Conservation (phyloP, 92 coral and sea anemone species). For the Parazoanthus swiftii region DNA sequence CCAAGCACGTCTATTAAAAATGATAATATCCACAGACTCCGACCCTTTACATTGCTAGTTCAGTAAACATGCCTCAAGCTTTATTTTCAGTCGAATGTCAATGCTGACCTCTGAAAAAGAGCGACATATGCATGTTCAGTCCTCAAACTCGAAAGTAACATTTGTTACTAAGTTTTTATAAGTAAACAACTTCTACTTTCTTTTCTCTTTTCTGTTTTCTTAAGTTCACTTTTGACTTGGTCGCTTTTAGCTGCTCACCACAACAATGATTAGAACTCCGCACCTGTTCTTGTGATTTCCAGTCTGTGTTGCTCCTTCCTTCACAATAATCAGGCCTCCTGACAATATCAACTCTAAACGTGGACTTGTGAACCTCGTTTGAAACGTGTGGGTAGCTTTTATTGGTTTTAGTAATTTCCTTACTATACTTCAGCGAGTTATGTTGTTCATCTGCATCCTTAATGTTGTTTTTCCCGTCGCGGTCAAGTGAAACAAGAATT, state of each 20-base stretch:
- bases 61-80: conserved; percentile 12
- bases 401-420: neutral
- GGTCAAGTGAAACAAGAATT: neutral
- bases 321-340: neutral
- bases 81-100: neutral
- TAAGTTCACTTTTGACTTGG: neutral
- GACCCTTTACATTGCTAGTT: neutral
- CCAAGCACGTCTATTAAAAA: neutral
- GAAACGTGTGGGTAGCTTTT: neutral
- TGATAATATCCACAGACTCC: neutral
- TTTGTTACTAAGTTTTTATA: neutral
- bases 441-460: neutral
- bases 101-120: neutral
- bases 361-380: neutral
- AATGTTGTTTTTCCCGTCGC: neutral
- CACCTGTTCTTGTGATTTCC: neutral
- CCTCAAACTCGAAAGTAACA: neutral
- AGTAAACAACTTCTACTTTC: conserved; percentile 47
- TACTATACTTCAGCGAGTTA: neutral
- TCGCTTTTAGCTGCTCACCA: neutral
- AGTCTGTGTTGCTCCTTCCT: neutral
- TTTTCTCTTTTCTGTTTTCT: conserved; percentile 21
- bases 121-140: neutral
- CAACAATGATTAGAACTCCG: neutral
- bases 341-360: neutral